Base-by-base conservation (phyloP, 2,888 invertebrate genomes). In the Tipula lateralis region DNA sequence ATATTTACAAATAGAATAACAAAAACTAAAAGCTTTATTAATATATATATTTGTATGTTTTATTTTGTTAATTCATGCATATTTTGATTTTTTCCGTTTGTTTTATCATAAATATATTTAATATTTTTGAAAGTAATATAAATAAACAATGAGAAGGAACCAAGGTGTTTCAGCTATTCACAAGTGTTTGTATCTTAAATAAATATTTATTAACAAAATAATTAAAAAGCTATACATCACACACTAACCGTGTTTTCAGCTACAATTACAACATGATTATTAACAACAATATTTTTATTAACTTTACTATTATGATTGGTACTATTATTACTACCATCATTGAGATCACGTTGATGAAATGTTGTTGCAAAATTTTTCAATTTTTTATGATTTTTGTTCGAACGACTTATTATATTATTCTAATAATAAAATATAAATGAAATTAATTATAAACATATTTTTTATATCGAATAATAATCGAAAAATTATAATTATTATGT, bases 171-270 rank as follows among this genome's bases (percentile, higher is more conserved):
- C n/a, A 44, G 44, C 44, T 44, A 44, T 44, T 44, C 44, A 44
- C 44, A 44, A 44, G 44, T 44, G 44, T n/a, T 44, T 44, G 3
- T 44, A 12, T 39, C 13, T 3, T 39, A 39, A 4, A 39, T n/a
- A 4, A 36, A 36, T 36, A 36, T n/a, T n/a, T n/a, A 44, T 44
- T 16, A 44, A 44, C 44, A 16, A n/a, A 44, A 39, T 39, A 39
- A 39, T n/a, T 39, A 39, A 39, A n/a, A 44, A 44, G 44, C 44
- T 44, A 4, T n/a, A 44, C 44, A 44, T 39, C 44, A 44, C n/a
- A 29, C 24, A 80, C 80, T 80, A 80, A 80, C 80, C 80, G 80
- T 80, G 29, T 80, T 80, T 7, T 80, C 80, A 80, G 80, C 80
- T 29, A 80, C 80, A 80, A 80, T 29, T 29, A 80, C 80, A 29